phyloP scores from a whole-genome alignment of 2,113 vertebrate genomes.

The Laterallus jamaicensis region DNA sequence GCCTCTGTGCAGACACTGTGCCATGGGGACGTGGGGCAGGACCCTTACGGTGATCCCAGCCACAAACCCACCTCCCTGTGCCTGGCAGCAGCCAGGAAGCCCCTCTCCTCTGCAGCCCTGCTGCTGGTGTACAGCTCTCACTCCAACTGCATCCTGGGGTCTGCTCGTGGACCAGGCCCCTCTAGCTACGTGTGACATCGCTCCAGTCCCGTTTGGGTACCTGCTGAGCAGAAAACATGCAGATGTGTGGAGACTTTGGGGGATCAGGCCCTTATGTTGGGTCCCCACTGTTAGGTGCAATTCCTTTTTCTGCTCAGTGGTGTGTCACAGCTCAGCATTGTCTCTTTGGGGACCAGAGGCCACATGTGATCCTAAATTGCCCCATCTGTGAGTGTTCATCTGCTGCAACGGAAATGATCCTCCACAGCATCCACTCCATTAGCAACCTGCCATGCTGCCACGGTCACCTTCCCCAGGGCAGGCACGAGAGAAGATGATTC shows the following conservation, averaged over 20 bases:
- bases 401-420: neutral
- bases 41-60: neutral
- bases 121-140: neutral
- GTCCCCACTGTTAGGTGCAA: fast-evolving
- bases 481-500: neutral
- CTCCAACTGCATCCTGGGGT: neutral
- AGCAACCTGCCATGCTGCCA: neutral
- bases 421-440: neutral
- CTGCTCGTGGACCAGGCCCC: neutral
- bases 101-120: neutral
- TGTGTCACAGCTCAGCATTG: neutral
- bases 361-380: neutral
- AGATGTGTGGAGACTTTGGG: neutral
- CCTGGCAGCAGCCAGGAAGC: neutral
- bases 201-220: neutral
- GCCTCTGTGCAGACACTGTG: neutral
- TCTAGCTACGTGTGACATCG: neutral
- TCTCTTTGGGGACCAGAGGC: neutral
- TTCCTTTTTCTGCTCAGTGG: neutral
- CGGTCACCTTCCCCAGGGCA: neutral
- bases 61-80: fast-evolving
- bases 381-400: neutral
- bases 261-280: neutral
- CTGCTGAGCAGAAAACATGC: neutral
- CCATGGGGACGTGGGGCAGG: neutral